A percentile compares a stretch with the other conserved stretches of the same genome.
These are phyloP conservation scores for Holothuria glaberrima DNA, from an alignment of 35 echinoderm and acorn worm species.

Conservation along the genomic window DNA sequence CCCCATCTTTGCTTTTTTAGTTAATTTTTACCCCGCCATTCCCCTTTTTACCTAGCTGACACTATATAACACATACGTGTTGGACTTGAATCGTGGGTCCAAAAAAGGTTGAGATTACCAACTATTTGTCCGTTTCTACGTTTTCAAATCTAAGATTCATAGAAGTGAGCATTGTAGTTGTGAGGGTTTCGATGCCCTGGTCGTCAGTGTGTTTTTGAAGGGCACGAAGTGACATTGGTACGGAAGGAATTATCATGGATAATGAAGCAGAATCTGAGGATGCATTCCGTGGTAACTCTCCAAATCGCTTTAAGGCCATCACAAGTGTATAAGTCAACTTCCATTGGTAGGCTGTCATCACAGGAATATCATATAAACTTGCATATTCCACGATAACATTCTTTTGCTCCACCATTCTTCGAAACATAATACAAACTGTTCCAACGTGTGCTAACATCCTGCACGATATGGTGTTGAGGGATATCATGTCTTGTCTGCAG, in stretches of 20 bases:
- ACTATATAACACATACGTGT: no score
- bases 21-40: no score
- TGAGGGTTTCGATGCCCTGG: not conserved
- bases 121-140: not conserved
- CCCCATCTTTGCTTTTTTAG: no score
- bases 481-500: conserved; percentile 17
- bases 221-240: not conserved
- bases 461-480: conserved; percentile 29
- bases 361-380: conserved; percentile 30
- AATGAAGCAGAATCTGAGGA: not conserved
- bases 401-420: conserved; percentile 46
- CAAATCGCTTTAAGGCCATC: conserved; percentile 25
- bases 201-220: not conserved
- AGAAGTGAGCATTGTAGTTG: not conserved
- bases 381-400: conserved; percentile 50
- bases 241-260: conserved; percentile 26
- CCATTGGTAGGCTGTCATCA: conserved; percentile 53
- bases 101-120: not conserved
- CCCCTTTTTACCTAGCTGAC: no score
- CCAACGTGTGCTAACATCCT: conserved; percentile 42
- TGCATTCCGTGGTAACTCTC: not conserved
- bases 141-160: conserved; percentile 2
- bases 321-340: conserved; percentile 39
- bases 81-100: conserved; percentile 19
- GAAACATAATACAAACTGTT: conserved; percentile 53